Evolutionary conservation across 1,140 invertebrate genomes (phyloP).

Genomic region (Xylocopa sonorina): DNA sequence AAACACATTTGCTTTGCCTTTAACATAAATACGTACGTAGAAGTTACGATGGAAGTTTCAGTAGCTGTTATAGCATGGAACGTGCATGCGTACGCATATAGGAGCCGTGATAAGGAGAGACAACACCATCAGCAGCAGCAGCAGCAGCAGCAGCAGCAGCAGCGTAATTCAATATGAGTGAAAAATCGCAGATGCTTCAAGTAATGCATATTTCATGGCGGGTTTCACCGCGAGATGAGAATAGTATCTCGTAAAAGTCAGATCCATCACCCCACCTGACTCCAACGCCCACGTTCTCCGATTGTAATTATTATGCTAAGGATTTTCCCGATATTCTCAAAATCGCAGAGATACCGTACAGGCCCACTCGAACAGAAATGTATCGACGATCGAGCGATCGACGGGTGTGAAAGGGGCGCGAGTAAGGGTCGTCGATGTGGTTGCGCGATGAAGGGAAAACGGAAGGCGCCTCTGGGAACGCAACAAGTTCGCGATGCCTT

Average conservation of each 20-base stretch:
- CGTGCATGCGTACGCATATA: too few species aligned
- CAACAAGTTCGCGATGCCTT: constrained; percentile 70
- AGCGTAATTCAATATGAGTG: constrained; percentile 1
- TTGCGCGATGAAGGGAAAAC: constrained; percentile 32
- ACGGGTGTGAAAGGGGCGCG: constrained; percentile 38
- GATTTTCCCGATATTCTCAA: neutral
- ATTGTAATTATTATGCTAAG: constrained; percentile 6
- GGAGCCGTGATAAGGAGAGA: too few species aligned
- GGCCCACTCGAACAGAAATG: constrained; percentile 44
- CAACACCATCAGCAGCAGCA: too few species aligned
- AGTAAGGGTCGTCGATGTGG: constrained; percentile 25
- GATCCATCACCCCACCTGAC: too few species aligned
- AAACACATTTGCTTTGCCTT: too few species aligned
- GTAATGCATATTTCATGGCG: constrained; percentile 21
- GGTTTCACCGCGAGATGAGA: constrained; percentile 11
- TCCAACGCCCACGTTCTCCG: neutral
- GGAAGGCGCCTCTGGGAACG: constrained; percentile 61
- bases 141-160: neutral
- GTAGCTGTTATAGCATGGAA: too few species aligned
- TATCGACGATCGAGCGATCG: constrained; percentile 51
- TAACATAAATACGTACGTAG: too few species aligned
- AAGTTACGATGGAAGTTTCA: too few species aligned
- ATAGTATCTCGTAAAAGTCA: neutral
- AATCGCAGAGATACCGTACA: neutral
- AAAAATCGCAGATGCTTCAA: neutral